phyloP scores from a whole-genome alignment of 1,140 invertebrate genomes.

The Tigriopus japonicus region DNA sequence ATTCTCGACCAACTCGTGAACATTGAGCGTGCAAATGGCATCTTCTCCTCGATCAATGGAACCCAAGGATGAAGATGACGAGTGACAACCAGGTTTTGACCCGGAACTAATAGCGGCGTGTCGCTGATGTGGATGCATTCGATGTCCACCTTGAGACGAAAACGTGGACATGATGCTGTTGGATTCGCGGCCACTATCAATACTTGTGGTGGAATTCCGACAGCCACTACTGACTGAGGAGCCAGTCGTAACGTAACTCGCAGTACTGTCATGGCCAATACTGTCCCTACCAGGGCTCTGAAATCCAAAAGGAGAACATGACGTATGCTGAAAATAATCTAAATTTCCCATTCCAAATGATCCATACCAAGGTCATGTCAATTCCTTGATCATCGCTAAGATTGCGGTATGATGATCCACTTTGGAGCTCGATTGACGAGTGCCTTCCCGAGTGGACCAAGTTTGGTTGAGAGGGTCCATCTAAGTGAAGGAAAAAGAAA shows the following conservation, averaged over 20 bases:
- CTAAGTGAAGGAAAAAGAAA: neutral
- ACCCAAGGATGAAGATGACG: slow-evolving; percentile 33
- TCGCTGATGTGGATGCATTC: slow-evolving; percentile 21
- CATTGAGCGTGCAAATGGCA: slow-evolving; percentile 28
- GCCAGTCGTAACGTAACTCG: slow-evolving; percentile 25
- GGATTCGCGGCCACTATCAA: slow-evolving; percentile 77
- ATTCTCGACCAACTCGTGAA: slow-evolving; percentile 35
- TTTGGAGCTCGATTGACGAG: neutral
- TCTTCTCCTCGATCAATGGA: slow-evolving; percentile 28
- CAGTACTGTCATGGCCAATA: slow-evolving; percentile 61
- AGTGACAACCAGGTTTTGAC: slow-evolving; percentile 29
- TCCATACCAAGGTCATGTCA: neutral
- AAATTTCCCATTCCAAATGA: neutral
- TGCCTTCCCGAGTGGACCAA: neutral
- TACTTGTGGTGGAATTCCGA: slow-evolving; percentile 56
- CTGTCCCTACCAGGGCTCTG: slow-evolving; percentile 72
- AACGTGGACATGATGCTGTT: slow-evolving; percentile 21
- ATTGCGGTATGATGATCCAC: neutral
- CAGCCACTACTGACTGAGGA: slow-evolving; percentile 25
- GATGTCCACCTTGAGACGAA: slow-evolving; percentile 19
- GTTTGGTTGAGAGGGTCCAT: neutral
- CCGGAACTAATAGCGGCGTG: slow-evolving; percentile 14
- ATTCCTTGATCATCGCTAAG: neutral
- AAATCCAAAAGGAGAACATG: slow-evolving; percentile 3
- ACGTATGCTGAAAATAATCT: neutral